Conservation (phyloP, 2,888 invertebrate genomes). For the Ligdia adustata region DNA sequence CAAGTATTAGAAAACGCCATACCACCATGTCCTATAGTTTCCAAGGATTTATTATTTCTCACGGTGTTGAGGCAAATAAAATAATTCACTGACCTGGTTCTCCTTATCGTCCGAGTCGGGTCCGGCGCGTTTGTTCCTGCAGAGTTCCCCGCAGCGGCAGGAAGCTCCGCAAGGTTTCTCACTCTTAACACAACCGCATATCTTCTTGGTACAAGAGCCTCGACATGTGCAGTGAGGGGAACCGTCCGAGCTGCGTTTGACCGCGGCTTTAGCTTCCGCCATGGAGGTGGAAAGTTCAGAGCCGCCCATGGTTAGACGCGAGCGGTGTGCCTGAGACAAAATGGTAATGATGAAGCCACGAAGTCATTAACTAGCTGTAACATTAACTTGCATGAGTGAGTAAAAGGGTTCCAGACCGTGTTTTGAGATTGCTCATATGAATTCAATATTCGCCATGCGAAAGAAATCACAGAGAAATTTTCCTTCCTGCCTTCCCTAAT, state of each 20-base stretch:
- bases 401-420: too few relatives aligned
- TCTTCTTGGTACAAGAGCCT: constrained; percentile 81
- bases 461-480: too few relatives aligned
- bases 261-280: constrained; percentile 36
- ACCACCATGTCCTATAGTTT: too few relatives aligned
- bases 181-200: constrained; percentile 85
- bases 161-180: constrained; percentile 64
- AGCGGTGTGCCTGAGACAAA: constrained; percentile 62
- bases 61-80: too few relatives aligned
- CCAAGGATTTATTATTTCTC: too few relatives aligned
- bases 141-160: constrained; percentile 82
- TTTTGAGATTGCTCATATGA: too few relatives aligned
- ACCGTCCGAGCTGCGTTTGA: constrained; percentile 84
- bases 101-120: constrained; percentile 72
- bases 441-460: too few relatives aligned
- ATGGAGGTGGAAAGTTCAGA: constrained; percentile 36
- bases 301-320: constrained; percentile 71
- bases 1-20: too few relatives aligned
- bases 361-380: too few relatives aligned
- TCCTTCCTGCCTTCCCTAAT: too few relatives aligned
- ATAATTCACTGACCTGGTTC: constrained; percentile 41
- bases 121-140: constrained; percentile 55
- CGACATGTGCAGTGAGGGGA: constrained; percentile 85
- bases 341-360: too few relatives aligned
- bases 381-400: too few relatives aligned